Conservation (phyloP, 2,797 vertebrate species). For the Protosalanx chinensis region DNA sequence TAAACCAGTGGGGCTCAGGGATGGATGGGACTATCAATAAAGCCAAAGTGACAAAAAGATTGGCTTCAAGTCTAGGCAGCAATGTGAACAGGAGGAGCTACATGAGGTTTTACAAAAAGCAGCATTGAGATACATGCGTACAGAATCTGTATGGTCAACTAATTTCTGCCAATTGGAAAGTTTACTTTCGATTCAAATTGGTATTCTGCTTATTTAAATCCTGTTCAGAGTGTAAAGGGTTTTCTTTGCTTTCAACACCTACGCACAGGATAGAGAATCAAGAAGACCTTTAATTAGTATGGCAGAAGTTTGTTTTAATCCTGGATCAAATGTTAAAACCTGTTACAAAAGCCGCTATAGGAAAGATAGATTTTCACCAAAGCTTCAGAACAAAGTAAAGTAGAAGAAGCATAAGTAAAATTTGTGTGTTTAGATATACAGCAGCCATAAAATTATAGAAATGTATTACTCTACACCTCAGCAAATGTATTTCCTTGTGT, state of each 20-base stretch:
- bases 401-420: too few relatives aligned
- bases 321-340: slow-evolving; percentile 44
- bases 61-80: slow-evolving; percentile 4
- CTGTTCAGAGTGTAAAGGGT: slow-evolving; percentile 27
- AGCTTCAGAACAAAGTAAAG: too few relatives aligned
- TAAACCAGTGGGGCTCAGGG: slow-evolving; percentile 30
- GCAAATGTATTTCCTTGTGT: not conserved
- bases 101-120: slow-evolving; percentile 16
- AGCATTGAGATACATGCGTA: slow-evolving; percentile 3
- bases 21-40: slow-evolving; percentile 43
- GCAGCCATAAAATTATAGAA: slow-evolving; percentile 4
- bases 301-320: slow-evolving; percentile 44
- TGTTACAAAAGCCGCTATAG: slow-evolving; percentile 22
- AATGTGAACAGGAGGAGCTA: slow-evolving; percentile 28
- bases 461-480: not conserved
- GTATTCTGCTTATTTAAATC: slow-evolving; percentile 35
- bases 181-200: not conserved
- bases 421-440: too few relatives aligned
- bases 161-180: not conserved
- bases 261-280: slow-evolving; percentile 19
- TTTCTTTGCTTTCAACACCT: slow-evolving; percentile 7
- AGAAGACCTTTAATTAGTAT: slow-evolving; percentile 53
- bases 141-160: not conserved
- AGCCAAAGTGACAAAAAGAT: slow-evolving; percentile 39
- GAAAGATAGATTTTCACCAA: not conserved